Evolutionary conservation across 2,797 vertebrate genomes (phyloP).

Genomic region (Halcyon badia): DNA sequence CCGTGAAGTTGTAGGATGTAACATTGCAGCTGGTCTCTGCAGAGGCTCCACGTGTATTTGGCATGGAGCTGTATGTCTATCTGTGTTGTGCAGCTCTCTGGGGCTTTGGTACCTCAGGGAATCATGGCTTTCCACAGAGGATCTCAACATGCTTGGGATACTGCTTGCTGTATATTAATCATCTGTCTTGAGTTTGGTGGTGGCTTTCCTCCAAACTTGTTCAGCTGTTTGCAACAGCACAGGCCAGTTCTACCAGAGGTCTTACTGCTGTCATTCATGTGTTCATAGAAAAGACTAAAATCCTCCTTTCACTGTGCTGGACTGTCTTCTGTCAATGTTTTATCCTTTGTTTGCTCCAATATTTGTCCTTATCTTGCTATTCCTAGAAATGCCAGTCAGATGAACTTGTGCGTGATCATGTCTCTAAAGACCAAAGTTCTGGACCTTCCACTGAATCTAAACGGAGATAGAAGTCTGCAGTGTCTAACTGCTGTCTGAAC

Average conservation of each 20-base stretch:
- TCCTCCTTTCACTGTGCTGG: background rate
- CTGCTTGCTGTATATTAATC: background rate
- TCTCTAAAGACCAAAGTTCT: background rate
- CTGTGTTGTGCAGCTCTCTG: background rate
- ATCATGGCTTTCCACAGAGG: background rate
- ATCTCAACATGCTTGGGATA: background rate
- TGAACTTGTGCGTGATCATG: background rate
- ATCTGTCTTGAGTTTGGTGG: background rate
- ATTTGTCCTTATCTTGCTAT: background rate
- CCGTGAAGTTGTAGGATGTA: background rate
- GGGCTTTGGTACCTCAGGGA: background rate
- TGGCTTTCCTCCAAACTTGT: background rate
- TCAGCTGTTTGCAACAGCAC: background rate
- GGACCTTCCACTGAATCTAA: background rate
- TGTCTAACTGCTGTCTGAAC: background rate
- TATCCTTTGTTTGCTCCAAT: background rate
- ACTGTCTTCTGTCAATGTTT: background rate
- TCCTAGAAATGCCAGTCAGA: background rate
- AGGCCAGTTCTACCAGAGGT: background rate
- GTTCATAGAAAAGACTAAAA: background rate
- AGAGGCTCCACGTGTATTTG: background rate
- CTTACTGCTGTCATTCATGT: background rate
- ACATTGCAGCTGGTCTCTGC: background rate
- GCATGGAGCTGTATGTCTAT: background rate
- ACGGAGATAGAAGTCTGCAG: background rate